Evolutionary conservation across 2,113 vertebrate species (phyloP).

Genomic region (Anhinga rufa): DNA sequence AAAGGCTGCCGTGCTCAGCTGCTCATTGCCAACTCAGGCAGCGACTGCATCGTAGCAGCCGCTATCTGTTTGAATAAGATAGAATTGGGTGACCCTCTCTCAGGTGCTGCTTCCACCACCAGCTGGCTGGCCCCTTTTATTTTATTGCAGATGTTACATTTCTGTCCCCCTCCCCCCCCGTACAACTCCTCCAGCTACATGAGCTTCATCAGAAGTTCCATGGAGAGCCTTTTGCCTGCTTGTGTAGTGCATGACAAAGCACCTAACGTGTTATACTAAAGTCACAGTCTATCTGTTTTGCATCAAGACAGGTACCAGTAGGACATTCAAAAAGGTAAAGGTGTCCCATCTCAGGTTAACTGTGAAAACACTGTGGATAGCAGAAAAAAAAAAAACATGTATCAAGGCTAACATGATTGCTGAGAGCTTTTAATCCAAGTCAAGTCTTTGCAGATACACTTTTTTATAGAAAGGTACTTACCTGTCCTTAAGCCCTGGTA

Average conservation of each 20-base stretch:
- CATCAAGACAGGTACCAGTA: not conserved
- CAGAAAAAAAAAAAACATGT: not conserved
- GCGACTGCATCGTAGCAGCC: fast-evolving
- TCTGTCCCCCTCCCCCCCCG: not conserved
- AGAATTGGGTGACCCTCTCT: not conserved
- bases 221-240: not conserved
- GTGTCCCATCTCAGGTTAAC: not conserved
- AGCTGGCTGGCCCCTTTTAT: not conserved
- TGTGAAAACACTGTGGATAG: not conserved
- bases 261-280: not conserved
- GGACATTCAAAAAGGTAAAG: not conserved
- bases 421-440: not conserved
- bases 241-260: not conserved
- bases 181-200: not conserved
- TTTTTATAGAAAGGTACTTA: not conserved
- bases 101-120: not conserved
- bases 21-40: not conserved
- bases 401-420: not conserved
- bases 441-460: not conserved
- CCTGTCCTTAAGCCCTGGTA: not conserved
- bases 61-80: not conserved
- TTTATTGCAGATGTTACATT: not conserved
- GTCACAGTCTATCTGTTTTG: not conserved
- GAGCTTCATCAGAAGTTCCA: conserved; percentile 4
- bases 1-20: not conserved